Base-by-base conservation (phyloP, 2,113 vertebrate genomes). In the Albula goreensis region DNA sequence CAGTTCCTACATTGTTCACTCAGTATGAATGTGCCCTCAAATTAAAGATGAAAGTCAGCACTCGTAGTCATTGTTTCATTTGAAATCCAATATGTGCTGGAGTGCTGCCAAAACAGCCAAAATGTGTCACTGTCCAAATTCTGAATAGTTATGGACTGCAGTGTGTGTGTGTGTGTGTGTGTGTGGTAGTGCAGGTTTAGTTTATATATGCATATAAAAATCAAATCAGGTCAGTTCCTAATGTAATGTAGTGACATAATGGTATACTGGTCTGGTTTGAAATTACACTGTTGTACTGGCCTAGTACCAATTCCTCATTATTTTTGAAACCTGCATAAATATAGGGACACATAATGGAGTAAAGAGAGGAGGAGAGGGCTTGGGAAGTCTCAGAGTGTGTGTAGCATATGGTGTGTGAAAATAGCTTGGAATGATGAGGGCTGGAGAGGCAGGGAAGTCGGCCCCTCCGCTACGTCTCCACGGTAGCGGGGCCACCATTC, bases 371-470 rank as follows among this genome's bases (percentile, higher is more conserved):
- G 17, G 60, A 66, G 56, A 56, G 53, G 60, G 56, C 50, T 5
- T 3, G 31, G 53, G 49, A 56, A 4, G 78, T 52, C 31, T 66
- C 17, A 51, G 2, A 41, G 12, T 80, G 6, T 50, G 4, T 85
- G n/a, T 41, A 41, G 3, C 19, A 6, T 81, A 70, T n/a, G 50
- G 85, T 80, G 48, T 81, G 63, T 57, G 22, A 17, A 52, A 81
- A 80, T 17, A 49, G 48, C 56, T 53, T 52, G 22, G 53, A 80
- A 80, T 9, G 56, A 41, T 51, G 52, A 79, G 17, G 57, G 78
- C 70, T 74, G 84, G 19, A 49, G 78, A 57, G 22, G 78, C 41
- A 85, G 84, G 57, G 41, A 63, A 78, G 11, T 41, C 70, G 22
- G 70, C 5, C 8, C 31, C n/a, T 50, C 22, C 31, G 41, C 52